phyloP scores from a whole-genome alignment of 2,888 invertebrate species.

The Eupithecia dodoneata region DNA sequence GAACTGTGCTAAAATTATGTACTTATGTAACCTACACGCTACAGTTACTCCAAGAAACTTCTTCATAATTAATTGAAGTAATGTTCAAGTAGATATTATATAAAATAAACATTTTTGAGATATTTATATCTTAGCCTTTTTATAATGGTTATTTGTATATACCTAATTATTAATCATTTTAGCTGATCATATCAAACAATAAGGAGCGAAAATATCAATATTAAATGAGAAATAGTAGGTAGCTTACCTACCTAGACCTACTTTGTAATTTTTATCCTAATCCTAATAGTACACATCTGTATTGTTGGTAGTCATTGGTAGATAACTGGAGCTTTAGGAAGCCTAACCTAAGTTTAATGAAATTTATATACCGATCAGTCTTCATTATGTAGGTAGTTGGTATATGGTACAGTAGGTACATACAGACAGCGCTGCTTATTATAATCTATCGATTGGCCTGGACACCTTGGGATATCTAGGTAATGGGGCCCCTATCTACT shows the following conservation, averaged over 20 bases:
- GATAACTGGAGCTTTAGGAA: slow-evolving; percentile 24
- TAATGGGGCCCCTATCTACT: neutral
- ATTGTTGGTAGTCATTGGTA: slow-evolving; percentile 35
- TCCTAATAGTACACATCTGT: slow-evolving; percentile 13
- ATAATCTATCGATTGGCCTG: neutral
- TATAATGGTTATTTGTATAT: slow-evolving; percentile 44
- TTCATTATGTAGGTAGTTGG: neutral
- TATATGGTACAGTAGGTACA: neutral
- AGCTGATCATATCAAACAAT: slow-evolving; percentile 47
- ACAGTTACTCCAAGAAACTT: slow-evolving; percentile 33
- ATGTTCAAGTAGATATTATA: slow-evolving; percentile 35
- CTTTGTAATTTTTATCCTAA: slow-evolving; percentile 35
- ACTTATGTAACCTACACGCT: slow-evolving; percentile 28
- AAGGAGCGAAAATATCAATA: slow-evolving; percentile 41
- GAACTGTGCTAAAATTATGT: slow-evolving; percentile 63
- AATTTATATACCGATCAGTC: neutral
- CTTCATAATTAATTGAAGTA: slow-evolving; percentile 38
- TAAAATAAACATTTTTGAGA: slow-evolving; percentile 42
- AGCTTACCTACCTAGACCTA: slow-evolving; percentile 31
- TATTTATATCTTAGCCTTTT: slow-evolving; percentile 43
- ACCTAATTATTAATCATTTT: slow-evolving; percentile 39
- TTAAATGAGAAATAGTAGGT: slow-evolving; percentile 21
- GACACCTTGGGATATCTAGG: neutral
- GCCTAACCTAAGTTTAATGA: neutral
- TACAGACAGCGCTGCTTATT: neutral